A percentile compares a stretch with the other conserved stretches of the same genome.
These are phyloP conservation scores for Rhinoraja longicauda DNA, from an alignment of 2,797 vertebrate species.

Conservation along the genomic window DNA sequence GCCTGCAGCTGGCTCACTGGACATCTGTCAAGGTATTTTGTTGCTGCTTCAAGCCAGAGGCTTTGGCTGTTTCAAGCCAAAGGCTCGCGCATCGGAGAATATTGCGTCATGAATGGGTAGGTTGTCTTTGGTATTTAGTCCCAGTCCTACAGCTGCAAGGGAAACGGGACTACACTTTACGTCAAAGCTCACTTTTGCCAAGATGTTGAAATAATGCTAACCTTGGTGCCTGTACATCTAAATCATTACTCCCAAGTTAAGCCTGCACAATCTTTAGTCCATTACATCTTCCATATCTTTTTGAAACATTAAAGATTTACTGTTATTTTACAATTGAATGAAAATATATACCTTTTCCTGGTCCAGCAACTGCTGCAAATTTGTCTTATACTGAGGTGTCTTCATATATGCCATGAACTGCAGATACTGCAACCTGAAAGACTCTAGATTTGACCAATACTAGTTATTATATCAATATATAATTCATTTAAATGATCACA, in stretches of 20 bases:
- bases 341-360: slow-evolving; percentile 77
- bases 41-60: no score
- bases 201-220: background rate
- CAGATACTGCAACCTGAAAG: slow-evolving; percentile 91
- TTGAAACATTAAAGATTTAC: background rate
- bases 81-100: no score
- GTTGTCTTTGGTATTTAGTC: no score
- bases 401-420: slow-evolving; percentile 95
- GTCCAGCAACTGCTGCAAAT: slow-evolving; percentile 85
- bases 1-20: no score
- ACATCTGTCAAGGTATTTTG: no score
- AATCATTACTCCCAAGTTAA: background rate
- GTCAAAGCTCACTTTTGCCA: background rate
- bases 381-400: slow-evolving; percentile 88
- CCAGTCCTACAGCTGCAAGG: background rate
- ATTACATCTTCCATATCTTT: no score
- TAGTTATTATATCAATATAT: background rate
- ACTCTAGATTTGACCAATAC: slow-evolving; percentile 64
- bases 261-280: no score
- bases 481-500: background rate
- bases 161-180: background rate
- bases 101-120: no score
- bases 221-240: background rate
- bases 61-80: no score
- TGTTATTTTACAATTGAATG: background rate